phyloP scores from a whole-genome alignment of 2,888 invertebrate species.

The Eupelmus urozonus region DNA sequence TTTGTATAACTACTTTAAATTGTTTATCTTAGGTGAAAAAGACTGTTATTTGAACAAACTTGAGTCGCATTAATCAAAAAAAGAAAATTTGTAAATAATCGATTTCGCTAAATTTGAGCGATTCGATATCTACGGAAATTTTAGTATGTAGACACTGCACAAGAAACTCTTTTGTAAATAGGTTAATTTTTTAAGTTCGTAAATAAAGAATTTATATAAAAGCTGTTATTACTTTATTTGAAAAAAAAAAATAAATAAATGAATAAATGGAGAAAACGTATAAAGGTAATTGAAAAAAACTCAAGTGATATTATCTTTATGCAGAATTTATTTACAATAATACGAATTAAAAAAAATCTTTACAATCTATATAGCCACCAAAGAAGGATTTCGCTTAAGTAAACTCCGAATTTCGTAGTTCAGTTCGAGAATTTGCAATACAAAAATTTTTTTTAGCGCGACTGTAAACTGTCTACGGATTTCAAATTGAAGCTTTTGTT shows the following conservation, averaged over 20 bases:
- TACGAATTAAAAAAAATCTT: conserved; percentile 48
- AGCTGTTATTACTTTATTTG: background rate
- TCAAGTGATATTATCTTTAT: conserved; percentile 5
- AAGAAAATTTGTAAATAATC: conserved; percentile 32
- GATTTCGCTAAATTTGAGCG: too few species aligned
- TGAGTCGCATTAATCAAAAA: background rate
- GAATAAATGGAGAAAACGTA: background rate
- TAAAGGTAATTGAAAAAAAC: background rate
- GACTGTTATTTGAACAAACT: conserved; percentile 3
- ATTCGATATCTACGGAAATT: too few species aligned
- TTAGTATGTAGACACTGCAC: too few species aligned
- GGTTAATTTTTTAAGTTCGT: conserved; percentile 39
- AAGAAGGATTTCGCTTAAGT: conserved; percentile 5
- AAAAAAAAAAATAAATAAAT: background rate
- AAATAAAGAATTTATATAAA: conserved; percentile 25
- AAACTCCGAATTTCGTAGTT: conserved; percentile 10
- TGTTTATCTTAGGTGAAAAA: background rate
- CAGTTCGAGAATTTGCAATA: conserved; percentile 34
- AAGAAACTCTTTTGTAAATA: conserved; percentile 43
- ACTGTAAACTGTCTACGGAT: conserved; percentile 25
- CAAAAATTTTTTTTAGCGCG: conserved; percentile 34
- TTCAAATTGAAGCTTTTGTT: conserved; percentile 16
- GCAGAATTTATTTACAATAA: conserved; percentile 54
- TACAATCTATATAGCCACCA: conserved; percentile 41
- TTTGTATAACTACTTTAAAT: background rate